Evolutionary conservation across 2,888 invertebrate species (phyloP).

Genomic region (Beris chalybata): DNA sequence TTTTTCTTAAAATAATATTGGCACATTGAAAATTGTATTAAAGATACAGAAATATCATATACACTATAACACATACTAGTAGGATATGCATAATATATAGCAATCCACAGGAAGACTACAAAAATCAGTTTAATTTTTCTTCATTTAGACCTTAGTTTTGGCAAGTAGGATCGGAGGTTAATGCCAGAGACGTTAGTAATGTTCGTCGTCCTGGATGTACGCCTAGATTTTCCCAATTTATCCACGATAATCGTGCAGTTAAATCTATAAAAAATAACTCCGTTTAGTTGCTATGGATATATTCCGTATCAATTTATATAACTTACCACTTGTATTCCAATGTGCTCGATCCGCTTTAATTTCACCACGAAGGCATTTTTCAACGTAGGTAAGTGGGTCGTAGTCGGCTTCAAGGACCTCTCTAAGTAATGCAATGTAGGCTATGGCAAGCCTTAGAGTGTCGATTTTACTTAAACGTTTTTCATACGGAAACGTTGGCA

Average conservation of each 20-base stretch:
- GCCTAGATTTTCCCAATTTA: slow-evolving; percentile 98
- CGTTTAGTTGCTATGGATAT: too few relatives aligned
- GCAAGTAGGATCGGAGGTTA: slow-evolving; percentile 67
- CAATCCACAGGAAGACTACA: slow-evolving; percentile 2
- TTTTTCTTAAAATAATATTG: too few relatives aligned
- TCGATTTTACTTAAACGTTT: slow-evolving; percentile 98
- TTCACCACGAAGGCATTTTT: slow-evolving; percentile 86
- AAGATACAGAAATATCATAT: background rate
- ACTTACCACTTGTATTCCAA: slow-evolving; percentile 95
- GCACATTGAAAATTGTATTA: slow-evolving; percentile 2
- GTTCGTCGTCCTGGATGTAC: slow-evolving; percentile 87
- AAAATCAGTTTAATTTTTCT: background rate
- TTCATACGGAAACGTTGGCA: slow-evolving; percentile 99
- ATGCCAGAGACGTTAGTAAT: slow-evolving; percentile 76
- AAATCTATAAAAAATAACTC: slow-evolving; percentile 68
- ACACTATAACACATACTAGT: background rate
- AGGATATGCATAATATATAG: background rate
- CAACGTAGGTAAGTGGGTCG: slow-evolving; percentile 91
- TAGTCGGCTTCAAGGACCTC: slow-evolving; percentile 86
- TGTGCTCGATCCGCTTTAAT: slow-evolving; percentile 85
- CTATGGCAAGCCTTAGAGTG: slow-evolving; percentile 93
- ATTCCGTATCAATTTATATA: background rate
- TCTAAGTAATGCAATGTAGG: slow-evolving; percentile 91
- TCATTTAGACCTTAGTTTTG: background rate
- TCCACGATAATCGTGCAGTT: slow-evolving; percentile 96